These are phyloP conservation scores for Dendrocopos noguchii DNA, from an alignment of 2,113 vertebrate genomes.

Conservation along the genomic window DNA sequence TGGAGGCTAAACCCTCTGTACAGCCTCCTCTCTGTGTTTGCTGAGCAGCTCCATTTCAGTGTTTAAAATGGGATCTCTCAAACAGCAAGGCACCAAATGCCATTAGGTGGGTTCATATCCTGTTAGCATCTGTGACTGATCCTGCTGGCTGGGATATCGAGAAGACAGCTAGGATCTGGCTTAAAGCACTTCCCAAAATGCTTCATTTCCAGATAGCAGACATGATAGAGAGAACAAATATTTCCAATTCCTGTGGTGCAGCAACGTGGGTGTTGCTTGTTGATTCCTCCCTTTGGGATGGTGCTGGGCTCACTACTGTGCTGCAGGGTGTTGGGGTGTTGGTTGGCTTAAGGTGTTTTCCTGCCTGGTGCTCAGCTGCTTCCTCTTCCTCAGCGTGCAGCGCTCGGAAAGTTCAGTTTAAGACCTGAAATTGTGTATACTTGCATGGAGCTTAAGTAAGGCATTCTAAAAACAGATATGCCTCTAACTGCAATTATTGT, in stretches of 20 bases:
- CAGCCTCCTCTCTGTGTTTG: background rate
- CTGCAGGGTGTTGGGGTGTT: rapidly evolving
- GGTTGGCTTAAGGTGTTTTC: background rate
- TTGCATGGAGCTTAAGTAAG: background rate
- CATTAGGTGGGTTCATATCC: rapidly evolving
- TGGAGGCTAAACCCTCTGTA: background rate
- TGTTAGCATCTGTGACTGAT: background rate
- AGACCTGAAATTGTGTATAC: rapidly evolving
- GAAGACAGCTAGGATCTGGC: background rate
- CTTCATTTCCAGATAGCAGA: background rate
- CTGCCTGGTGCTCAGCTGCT: background rate
- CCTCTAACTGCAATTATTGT: background rate
- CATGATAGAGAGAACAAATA: rapidly evolving
- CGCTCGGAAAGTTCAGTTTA: background rate
- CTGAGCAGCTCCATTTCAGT: background rate
- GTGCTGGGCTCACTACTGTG: background rate
- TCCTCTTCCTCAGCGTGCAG: rapidly evolving
- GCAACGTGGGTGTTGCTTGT: rapidly evolving
- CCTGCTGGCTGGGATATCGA: background rate
- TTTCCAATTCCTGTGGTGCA: rapidly evolving
- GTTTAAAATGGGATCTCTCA: background rate
- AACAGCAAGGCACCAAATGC: background rate
- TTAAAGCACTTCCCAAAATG: background rate
- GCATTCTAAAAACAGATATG: background rate
- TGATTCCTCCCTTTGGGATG: background rate